Evolutionary conservation across 2,797 vertebrate genomes (phyloP).

Genomic region (Avahi laniger): DNA sequence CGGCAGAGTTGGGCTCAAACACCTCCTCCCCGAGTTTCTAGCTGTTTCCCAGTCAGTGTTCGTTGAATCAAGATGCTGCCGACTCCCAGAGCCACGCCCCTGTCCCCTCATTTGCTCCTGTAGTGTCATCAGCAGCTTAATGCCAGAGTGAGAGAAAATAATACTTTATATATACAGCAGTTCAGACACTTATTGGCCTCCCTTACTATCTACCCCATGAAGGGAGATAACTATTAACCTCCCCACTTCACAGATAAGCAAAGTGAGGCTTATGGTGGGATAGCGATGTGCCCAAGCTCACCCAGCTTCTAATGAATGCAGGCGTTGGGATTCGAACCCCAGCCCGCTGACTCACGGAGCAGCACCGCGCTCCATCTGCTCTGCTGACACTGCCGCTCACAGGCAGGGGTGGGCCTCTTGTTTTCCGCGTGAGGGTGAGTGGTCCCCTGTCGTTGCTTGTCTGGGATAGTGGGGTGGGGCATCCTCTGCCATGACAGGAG

Average conservation of each 20-base stretch:
- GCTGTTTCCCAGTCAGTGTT: not conserved
- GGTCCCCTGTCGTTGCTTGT: not conserved
- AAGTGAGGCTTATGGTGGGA: not conserved
- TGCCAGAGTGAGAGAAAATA: not conserved
- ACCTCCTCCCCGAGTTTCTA: not conserved
- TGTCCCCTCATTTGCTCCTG: fast-evolving
- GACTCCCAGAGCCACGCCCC: not conserved
- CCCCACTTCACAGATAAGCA: not conserved
- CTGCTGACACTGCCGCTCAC: not conserved
- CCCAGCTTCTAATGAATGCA: not conserved
- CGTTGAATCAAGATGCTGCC: fast-evolving
- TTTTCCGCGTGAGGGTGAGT: fast-evolving
- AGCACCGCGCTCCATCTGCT: fast-evolving
- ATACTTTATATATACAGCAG: fast-evolving
- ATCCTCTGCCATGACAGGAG: not conserved
- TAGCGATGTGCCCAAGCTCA: not conserved
- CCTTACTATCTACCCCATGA: not conserved
- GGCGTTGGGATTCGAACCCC: not conserved
- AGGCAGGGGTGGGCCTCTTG: not conserved
- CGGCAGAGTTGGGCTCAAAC: not conserved
- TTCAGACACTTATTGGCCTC: not conserved
- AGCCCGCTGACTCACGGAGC: not conserved
- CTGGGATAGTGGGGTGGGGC: not conserved
- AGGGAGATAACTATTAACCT: not conserved
- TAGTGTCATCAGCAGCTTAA: too few species aligned